phyloP scores from a whole-genome alignment of 2,888 invertebrate genomes.

The Piscicola geometra region DNA sequence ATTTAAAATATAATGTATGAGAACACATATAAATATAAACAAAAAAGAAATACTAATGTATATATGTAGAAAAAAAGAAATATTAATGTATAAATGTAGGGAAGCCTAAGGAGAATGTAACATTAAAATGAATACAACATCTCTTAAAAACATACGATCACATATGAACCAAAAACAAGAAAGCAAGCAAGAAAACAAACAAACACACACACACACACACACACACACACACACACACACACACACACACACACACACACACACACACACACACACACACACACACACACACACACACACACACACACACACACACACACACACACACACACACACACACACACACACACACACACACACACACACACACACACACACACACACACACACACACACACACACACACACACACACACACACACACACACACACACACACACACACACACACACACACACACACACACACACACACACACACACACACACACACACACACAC shows the following conservation, averaged over 20 bases:
- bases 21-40: too few species aligned
- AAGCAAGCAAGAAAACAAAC: too few species aligned
- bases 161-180: too few species aligned
- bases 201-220: too few species aligned
- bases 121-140: too few species aligned
- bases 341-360: conserved; percentile 32
- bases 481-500: neutral
- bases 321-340: conserved; percentile 35
- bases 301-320: conserved; percentile 35
- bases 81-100: too few species aligned
- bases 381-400: conserved; percentile 7
- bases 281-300: conserved; percentile 33
- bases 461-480: neutral
- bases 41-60: too few species aligned
- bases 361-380: conserved; percentile 35
- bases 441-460: neutral
- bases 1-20: too few species aligned
- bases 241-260: conserved; percentile 19
- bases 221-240: conserved; percentile 19
- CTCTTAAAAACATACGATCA: too few species aligned
- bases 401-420: too few species aligned
- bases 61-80: too few species aligned
- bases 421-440: neutral
- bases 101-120: too few species aligned
- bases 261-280: conserved; percentile 21